phyloP scores from a whole-genome alignment of 2,888 invertebrate genomes.

The Vanessa cardui region DNA sequence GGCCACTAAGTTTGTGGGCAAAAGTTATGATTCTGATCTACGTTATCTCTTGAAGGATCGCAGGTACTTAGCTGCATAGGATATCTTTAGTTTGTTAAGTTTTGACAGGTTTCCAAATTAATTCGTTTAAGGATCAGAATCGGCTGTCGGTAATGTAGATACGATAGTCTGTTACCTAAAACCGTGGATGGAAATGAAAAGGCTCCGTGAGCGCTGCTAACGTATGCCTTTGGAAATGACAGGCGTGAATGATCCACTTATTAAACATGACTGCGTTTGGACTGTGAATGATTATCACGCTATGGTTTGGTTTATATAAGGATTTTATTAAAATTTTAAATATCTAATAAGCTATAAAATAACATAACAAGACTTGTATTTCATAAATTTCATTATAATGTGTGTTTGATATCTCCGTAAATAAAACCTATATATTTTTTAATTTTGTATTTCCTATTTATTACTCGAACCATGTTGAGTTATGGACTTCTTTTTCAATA shows the following conservation, averaged over 20 bases:
- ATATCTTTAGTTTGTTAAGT: conserved; percentile 33
- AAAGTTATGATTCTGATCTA: conserved; percentile 76
- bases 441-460: too few relatives aligned
- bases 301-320: conserved; percentile 5
- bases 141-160: conserved; percentile 22
- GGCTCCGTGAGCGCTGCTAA: conserved; percentile 6
- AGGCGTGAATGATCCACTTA: conserved; percentile 63
- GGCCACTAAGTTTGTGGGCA: conserved; percentile 71
- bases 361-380: too few relatives aligned
- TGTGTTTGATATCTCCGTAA: too few relatives aligned
- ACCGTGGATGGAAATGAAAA: conserved; percentile 9
- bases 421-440: too few relatives aligned
- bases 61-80: conserved; percentile 52
- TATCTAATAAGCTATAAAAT: too few relatives aligned
- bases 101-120: conserved; percentile 33
- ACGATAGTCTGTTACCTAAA: conserved; percentile 16
- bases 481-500: conserved; percentile 22
- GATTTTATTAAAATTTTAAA: too few relatives aligned
- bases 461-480: neutral
- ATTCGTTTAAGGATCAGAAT: conserved; percentile 25
- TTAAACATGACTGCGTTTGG: conserved; percentile 57
- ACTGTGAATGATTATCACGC: conserved; percentile 12
- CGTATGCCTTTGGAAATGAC: conserved; percentile 60
- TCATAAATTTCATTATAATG: too few relatives aligned
- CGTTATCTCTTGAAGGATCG: conserved; percentile 64